A percentile compares a stretch with the other conserved stretches of the same genome.
Conservation (phyloP, 2,797 vertebrate genomes). For the Aulostomus chinensis region DNA sequence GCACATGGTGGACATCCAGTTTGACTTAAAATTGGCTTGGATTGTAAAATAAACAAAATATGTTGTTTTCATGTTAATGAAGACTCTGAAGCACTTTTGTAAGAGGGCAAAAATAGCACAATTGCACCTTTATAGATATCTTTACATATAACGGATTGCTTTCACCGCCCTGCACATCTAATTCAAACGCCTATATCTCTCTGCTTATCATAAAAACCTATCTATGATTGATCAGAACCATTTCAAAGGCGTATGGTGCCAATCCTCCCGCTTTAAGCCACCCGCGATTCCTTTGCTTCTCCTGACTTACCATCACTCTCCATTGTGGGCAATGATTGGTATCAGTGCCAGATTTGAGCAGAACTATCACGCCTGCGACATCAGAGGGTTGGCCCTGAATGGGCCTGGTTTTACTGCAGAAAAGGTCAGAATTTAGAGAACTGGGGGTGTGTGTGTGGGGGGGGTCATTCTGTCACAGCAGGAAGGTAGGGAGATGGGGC, state of each 20-base stretch:
- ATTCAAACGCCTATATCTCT: conserved; percentile 32
- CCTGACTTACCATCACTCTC: conserved; percentile 25
- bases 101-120: conserved; percentile 10
- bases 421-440: conserved; percentile 79
- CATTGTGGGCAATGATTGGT: conserved; percentile 54
- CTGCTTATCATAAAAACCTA: conserved; percentile 34
- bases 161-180: conserved; percentile 18
- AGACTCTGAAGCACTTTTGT: too few relatives aligned
- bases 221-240: conserved; percentile 41
- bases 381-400: conserved; percentile 68
- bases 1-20: conserved; percentile 15
- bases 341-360: conserved; percentile 62
- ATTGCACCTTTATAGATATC: conserved; percentile 8
- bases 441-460: conserved; percentile 16
- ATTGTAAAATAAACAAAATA: too few relatives aligned
- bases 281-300: neutral
- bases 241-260: conserved; percentile 37
- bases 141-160: conserved; percentile 19
- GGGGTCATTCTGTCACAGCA: conserved; percentile 72
- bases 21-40: too few relatives aligned
- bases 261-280: conserved; percentile 49
- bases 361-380: conserved; percentile 60
- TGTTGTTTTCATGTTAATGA: neutral
- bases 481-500: conserved; percentile 41
- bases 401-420: conserved; percentile 64